Evolutionary conservation across 2,797 vertebrate genomes (phyloP), one percentile per base, ranked within the genome.

Genomic region (Acipenser ruthenus): DNA sequence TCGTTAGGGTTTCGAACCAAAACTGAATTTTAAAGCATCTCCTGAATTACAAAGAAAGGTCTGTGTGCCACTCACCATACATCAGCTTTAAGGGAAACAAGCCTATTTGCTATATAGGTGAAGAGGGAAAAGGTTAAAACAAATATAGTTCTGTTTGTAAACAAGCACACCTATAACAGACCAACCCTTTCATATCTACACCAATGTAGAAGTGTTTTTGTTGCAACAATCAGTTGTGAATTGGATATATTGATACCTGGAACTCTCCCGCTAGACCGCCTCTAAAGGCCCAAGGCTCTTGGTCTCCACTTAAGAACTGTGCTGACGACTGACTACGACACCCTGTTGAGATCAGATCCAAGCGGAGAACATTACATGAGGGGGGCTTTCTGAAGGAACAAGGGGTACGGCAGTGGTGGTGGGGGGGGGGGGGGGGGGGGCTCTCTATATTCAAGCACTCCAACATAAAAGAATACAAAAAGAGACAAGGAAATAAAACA

Each of bases 231-330:
- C 82, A 90, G 90, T 93, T 93, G 92, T 93, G 91, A 93, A 94
- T 94, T 98, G 90, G 74, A 83, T 87, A 93, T 95, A 87, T 94
- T 93, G 94, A 98, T 98, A 99, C 97, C 97, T 99, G 97, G 92
- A 99, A 98, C 95, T 98, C 96, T 97, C 97, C 97, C 90, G 95
- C 96, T 97, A 99, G 96, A 96, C 97, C 97, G 93, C 97, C 97
- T 95, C 96, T 98, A 98, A 99, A 99, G 95, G 96, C 96, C 96
- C 94, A 98, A 92, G 97, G 94, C 90, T 99, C 97, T 97, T 98
- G 96, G 92, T 99, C 96, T 98, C 94, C 95, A 96, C 93, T 98
- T 98, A 98, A 95, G 94, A 98, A 98, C 86, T 99, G 95, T 97
- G 95, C 94, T 94, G 96, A 97, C 89, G 96, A 96, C 93, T 99